Conservation (phyloP, 1,140 invertebrate genomes). For the Drosophila kepulauana region DNA sequence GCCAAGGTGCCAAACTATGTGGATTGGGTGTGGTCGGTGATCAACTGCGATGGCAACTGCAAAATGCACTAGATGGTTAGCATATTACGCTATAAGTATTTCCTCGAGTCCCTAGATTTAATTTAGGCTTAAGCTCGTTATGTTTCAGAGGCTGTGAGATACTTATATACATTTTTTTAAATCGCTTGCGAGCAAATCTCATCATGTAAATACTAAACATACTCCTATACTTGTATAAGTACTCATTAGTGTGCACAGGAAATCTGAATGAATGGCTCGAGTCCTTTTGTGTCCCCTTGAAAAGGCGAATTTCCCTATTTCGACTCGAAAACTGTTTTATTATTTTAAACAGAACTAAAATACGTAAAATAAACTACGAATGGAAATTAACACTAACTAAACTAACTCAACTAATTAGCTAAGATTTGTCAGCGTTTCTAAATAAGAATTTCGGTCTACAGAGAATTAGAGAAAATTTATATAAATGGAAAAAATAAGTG, state of each 20-base stretch:
- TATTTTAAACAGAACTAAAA: constrained; percentile 4
- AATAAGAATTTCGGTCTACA: constrained; percentile 1
- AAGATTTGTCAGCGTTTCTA: background rate
- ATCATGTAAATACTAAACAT: constrained; percentile 42
- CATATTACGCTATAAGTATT: background rate
- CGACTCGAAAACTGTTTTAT: background rate
- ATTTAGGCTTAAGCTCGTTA: constrained; percentile 46
- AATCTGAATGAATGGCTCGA: constrained; percentile 19
- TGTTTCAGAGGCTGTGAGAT: constrained; percentile 79
- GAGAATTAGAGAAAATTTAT: background rate
- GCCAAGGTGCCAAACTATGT: constrained; percentile 94
- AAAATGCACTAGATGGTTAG: constrained; percentile 64
- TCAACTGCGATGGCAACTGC: constrained; percentile 85
- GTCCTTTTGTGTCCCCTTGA: constrained; percentile 4
- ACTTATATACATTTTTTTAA: constrained; percentile 57
- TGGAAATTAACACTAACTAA: background rate
- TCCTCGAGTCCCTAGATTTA: constrained; percentile 27
- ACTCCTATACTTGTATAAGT: constrained; percentile 18
- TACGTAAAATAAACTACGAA: background rate
- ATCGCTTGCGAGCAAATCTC: constrained; percentile 13
- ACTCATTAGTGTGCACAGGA: constrained; percentile 5
- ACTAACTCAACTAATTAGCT: constrained; percentile 1
- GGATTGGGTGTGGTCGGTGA: constrained; percentile 91
- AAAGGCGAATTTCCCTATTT: constrained; percentile 1
- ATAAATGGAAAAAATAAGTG: constrained; percentile 1